phyloP scores from a whole-genome alignment of 92 coral and sea anemone genomes.

The Palythoa grandiflora region DNA sequence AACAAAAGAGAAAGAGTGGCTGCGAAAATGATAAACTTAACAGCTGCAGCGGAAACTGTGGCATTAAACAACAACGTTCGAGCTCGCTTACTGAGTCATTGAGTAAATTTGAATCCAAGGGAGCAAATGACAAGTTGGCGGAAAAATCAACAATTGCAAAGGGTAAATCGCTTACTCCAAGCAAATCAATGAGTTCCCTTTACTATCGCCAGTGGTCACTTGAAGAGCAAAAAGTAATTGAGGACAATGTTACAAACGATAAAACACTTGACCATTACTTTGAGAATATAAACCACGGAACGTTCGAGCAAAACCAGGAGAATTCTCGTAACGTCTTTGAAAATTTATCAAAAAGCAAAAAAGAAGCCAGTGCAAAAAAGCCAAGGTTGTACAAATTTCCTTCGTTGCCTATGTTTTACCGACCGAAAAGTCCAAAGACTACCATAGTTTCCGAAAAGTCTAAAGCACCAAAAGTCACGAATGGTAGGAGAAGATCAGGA shows the following conservation, averaged over 20 bases:
- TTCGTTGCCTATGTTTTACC: slow-evolving; percentile 19
- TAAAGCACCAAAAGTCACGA: not conserved
- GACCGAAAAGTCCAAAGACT: slow-evolving; percentile 22
- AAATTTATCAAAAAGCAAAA: not conserved
- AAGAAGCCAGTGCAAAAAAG: not conserved
- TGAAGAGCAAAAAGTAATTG: not conserved
- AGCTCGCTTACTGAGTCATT: not conserved
- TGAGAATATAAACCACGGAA: not conserved
- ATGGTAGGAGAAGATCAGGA: not conserved
- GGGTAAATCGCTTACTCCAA: not conserved
- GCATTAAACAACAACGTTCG: slow-evolving; percentile 1
- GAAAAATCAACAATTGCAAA: not conserved
- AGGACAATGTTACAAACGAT: not conserved
- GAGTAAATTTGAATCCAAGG: not conserved
- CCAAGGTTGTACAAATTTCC: slow-evolving; percentile 23
- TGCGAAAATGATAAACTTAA: slow-evolving; percentile 30
- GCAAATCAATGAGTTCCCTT: not conserved
- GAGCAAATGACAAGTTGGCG: not conserved
- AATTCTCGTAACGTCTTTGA: not conserved
- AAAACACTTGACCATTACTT: not conserved
- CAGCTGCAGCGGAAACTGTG: not conserved
- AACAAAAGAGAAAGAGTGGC: slow-evolving; percentile 2
- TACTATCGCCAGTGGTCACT: not conserved
- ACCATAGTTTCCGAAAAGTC: not conserved
- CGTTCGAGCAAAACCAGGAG: not conserved